Evolutionary conservation across 1,140 invertebrate genomes (phyloP).

Genomic region (Phocides pigmalion): DNA sequence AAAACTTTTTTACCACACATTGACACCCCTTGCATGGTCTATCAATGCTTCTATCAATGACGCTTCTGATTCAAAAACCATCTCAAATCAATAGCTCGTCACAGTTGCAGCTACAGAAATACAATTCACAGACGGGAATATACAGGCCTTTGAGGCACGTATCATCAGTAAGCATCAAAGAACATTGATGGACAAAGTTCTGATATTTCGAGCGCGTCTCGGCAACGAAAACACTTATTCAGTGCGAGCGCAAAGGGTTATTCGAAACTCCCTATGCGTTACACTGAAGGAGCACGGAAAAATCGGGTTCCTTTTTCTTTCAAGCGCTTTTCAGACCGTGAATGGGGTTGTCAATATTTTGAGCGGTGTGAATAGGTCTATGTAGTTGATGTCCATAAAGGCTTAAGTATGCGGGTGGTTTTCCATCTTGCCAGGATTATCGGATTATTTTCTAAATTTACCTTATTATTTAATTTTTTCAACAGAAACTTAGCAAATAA

Average conservation of each 20-base stretch:
- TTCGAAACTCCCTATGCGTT: constrained; percentile 64
- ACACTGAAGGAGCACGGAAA: constrained; percentile 62
- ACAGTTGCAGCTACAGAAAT: constrained; percentile 8
- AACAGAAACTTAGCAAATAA: too few relatives aligned
- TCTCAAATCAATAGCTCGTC: constrained; percentile 9
- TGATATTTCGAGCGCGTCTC: constrained; percentile 43
- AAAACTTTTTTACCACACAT: too few relatives aligned
- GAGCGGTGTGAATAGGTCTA: constrained; percentile 70
- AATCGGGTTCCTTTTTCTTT: constrained; percentile 72
- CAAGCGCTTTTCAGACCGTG: constrained; percentile 67
- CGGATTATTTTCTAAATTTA: neutral
- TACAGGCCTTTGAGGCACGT: constrained; percentile 5
- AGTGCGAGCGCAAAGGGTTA: constrained; percentile 62
- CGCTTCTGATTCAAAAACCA: neutral
- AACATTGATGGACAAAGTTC: constrained; percentile 15
- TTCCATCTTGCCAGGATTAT: constrained; percentile 44
- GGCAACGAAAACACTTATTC: constrained; percentile 56
- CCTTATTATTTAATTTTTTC: too few relatives aligned
- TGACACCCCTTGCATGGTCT: too few relatives aligned
- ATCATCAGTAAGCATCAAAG: constrained; percentile 15
- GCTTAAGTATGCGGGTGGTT: constrained; percentile 56
- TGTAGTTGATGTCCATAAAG: constrained; percentile 70
- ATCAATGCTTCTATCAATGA: too few relatives aligned
- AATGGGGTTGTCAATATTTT: constrained; percentile 81
- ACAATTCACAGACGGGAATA: neutral